Evolutionary conservation across 2,888 invertebrate genomes (phyloP).

Genomic region (Rhogogaster chlorosoma): DNA sequence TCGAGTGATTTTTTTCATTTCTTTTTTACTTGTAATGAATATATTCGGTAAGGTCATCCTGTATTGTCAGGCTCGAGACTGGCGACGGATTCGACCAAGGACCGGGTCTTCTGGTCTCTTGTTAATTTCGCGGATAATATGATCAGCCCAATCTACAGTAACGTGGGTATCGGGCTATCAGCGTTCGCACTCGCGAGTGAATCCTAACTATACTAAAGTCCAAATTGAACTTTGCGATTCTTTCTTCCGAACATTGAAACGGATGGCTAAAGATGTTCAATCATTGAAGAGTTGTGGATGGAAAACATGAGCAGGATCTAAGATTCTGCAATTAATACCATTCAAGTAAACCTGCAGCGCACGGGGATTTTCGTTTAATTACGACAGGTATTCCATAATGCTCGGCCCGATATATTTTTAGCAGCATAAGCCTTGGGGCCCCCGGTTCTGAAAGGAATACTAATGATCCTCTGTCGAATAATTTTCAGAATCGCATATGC

Average conservation of each 20-base stretch:
- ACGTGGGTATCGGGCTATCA: no score
- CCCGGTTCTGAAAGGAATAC: not conserved
- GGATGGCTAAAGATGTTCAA: not conserved
- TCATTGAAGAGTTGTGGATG: not conserved
- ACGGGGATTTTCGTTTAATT: not conserved
- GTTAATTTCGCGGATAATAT: not conserved
- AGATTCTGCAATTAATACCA: not conserved
- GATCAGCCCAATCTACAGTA: not conserved
- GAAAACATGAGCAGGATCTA: not conserved
- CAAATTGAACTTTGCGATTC: not conserved
- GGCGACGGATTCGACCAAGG: not conserved
- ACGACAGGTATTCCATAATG: not conserved
- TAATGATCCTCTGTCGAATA: not conserved
- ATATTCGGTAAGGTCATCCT: conserved; percentile 8
- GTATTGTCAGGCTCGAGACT: not conserved
- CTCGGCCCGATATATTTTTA: not conserved
- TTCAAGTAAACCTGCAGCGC: not conserved
- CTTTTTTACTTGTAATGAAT: not conserved
- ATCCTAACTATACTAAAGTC: not conserved
- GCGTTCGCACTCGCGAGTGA: no score
- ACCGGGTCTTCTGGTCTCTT: not conserved
- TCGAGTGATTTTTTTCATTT: not conserved
- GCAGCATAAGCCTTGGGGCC: not conserved
- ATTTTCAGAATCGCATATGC: not conserved
- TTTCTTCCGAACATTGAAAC: not conserved